These are phyloP conservation scores for Vanessa tameamea DNA, from an alignment of 1,140 invertebrate genomes.

Conservation along the genomic window DNA sequence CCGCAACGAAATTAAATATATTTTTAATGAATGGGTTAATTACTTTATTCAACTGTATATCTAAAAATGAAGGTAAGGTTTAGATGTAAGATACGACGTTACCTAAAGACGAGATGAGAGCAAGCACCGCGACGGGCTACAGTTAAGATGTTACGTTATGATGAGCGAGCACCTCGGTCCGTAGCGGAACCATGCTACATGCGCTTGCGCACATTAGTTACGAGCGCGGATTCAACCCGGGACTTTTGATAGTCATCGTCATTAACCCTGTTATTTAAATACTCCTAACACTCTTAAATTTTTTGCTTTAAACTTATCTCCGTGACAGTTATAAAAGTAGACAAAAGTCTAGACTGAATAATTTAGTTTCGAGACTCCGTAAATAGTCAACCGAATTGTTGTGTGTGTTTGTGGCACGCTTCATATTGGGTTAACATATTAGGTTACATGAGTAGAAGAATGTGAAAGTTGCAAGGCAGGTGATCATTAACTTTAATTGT, in stretches of 20 bases:
- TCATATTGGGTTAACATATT: too few species aligned
- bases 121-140: conserved; percentile 59
- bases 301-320: neutral
- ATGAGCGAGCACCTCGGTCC: conserved; percentile 40
- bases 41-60: neutral
- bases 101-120: conserved; percentile 39
- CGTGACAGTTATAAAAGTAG: neutral
- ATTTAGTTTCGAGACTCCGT: too few species aligned
- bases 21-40: neutral
- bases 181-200: too few species aligned
- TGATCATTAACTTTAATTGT: neutral
- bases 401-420: neutral
- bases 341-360: neutral
- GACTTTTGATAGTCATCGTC: conserved; percentile 1
- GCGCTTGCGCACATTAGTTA: conserved; percentile 3
- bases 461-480: neutral
- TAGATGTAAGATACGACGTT: neutral
- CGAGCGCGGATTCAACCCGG: neutral
- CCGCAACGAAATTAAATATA: too few species aligned
- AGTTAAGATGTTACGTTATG: conserved; percentile 63
- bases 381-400: neutral
- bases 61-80: neutral
- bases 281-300: neutral
- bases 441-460: neutral
- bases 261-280: conserved; percentile 3